Conservation (phyloP, 1,140 invertebrate genomes). For the Hetaerina americana region DNA sequence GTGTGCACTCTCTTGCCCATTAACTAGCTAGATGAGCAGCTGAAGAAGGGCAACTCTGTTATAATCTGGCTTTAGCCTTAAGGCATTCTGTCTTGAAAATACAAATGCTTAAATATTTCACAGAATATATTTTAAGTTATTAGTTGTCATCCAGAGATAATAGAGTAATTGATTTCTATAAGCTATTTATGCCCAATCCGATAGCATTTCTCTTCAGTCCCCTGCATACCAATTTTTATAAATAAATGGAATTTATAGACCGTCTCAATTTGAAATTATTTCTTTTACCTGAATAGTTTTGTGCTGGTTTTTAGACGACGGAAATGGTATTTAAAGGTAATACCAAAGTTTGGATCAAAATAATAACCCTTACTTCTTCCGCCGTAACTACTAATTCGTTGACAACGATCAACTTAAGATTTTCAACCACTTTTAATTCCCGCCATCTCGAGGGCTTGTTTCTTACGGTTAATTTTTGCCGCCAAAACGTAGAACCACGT, state of each 20-base stretch:
- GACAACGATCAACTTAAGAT: too few relatives aligned
- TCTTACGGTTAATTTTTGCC: background rate
- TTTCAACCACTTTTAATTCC: background rate
- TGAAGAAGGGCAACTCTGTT: background rate
- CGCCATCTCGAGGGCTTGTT: background rate
- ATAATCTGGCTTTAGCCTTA: background rate
- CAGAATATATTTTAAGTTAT: conserved; percentile 1
- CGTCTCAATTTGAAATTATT: background rate
- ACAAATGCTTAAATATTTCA: background rate
- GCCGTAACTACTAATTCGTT: background rate
- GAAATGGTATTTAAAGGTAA: too few relatives aligned
- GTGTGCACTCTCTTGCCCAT: background rate
- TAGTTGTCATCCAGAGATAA: background rate
- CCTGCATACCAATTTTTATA: background rate
- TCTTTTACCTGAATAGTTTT: background rate
- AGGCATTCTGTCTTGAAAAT: background rate
- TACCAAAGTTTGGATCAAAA: background rate
- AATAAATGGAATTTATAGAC: conserved; percentile 1
- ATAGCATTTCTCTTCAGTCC: background rate
- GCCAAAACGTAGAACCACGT: background rate
- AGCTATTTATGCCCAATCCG: background rate
- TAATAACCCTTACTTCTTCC: background rate
- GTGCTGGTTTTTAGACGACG: too few relatives aligned
- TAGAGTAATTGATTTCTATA: background rate
- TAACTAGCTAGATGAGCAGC: background rate